phyloP scores from a whole-genome alignment of 2,888 invertebrate species.

The Heliothis peltigera region DNA sequence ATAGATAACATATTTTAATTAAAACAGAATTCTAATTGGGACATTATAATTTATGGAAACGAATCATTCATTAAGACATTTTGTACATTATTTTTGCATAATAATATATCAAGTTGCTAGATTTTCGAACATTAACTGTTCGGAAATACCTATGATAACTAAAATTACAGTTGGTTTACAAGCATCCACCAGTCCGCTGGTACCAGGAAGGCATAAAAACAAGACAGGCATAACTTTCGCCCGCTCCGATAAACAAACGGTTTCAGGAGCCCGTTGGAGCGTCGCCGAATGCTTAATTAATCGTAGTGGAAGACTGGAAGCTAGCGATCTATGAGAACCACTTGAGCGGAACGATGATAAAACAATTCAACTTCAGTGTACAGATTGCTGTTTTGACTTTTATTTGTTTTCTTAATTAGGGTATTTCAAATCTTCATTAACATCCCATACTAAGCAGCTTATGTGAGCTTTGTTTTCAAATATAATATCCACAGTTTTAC shows the following conservation, averaged over 20 bases:
- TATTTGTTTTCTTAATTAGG: constrained; percentile 4
- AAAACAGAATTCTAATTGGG: not conserved
- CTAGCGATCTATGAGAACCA: constrained; percentile 48
- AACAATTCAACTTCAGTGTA: constrained; percentile 11
- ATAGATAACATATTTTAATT: not conserved
- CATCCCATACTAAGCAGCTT: not conserved
- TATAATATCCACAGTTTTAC: too few relatives aligned
- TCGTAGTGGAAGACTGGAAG: constrained; percentile 58
- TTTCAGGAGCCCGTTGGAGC: constrained; percentile 63
- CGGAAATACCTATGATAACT: constrained; percentile 13
- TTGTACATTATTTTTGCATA: not conserved
- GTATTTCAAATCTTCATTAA: too few relatives aligned
- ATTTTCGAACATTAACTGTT: constrained; percentile 1
- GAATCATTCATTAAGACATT: too few relatives aligned
- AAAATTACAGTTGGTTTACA: constrained; percentile 24
- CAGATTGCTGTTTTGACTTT: constrained; percentile 11
- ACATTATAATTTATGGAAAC: too few relatives aligned
- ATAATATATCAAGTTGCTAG: too few relatives aligned
- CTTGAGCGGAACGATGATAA: constrained; percentile 44
- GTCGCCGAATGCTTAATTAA: constrained; percentile 66
- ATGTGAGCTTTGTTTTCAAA: too few relatives aligned
- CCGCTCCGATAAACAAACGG: constrained; percentile 68
- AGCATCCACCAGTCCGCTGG: constrained; percentile 49
- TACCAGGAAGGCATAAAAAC: constrained; percentile 66
- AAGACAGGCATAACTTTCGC: constrained; percentile 67